Percentiles rank a stretch among this genome's conserved stretches.
Evolutionary conservation across 2,888 invertebrate species (phyloP).

Genomic region (Melanotus villosus): DNA sequence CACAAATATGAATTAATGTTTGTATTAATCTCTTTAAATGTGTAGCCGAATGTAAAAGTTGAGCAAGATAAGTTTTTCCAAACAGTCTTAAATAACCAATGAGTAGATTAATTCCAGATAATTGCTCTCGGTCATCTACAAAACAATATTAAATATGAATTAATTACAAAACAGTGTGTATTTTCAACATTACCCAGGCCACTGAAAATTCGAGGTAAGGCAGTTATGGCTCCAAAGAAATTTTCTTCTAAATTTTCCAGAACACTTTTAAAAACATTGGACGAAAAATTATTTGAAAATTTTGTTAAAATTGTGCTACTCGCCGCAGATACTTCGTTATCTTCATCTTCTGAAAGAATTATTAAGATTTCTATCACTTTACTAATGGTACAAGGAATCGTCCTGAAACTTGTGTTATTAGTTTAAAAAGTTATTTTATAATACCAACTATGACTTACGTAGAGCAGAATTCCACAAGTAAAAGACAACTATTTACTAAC

Average conservation of each 20-base stretch:
- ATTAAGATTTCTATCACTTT: slow-evolving; percentile 78
- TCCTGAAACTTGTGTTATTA: slow-evolving; percentile 65
- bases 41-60: slow-evolving; percentile 71
- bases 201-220: slow-evolving; percentile 78
- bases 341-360: slow-evolving; percentile 78
- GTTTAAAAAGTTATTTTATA: too few species aligned
- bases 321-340: slow-evolving; percentile 68
- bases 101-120: slow-evolving; percentile 75
- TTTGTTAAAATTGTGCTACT: slow-evolving; percentile 65
- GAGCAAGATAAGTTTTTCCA: slow-evolving; percentile 71
- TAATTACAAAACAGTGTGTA: not conserved
- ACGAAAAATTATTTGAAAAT: slow-evolving; percentile 67
- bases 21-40: slow-evolving; percentile 73
- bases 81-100: slow-evolving; percentile 78
- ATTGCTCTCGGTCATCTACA: slow-evolving; percentile 75
- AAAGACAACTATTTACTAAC: slow-evolving; percentile 73
- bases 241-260: slow-evolving; percentile 74
- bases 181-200: slow-evolving; percentile 69
- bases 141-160: slow-evolving; percentile 24
- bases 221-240: slow-evolving; percentile 73
- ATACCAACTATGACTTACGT: slow-evolving; percentile 70
- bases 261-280: slow-evolving; percentile 64
- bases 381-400: slow-evolving; percentile 75
- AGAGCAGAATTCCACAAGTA: slow-evolving; percentile 74
- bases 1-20: slow-evolving; percentile 71